phyloP scores from a whole-genome alignment of 2,888 invertebrate genomes.

The Melinaea marsaeus region DNA sequence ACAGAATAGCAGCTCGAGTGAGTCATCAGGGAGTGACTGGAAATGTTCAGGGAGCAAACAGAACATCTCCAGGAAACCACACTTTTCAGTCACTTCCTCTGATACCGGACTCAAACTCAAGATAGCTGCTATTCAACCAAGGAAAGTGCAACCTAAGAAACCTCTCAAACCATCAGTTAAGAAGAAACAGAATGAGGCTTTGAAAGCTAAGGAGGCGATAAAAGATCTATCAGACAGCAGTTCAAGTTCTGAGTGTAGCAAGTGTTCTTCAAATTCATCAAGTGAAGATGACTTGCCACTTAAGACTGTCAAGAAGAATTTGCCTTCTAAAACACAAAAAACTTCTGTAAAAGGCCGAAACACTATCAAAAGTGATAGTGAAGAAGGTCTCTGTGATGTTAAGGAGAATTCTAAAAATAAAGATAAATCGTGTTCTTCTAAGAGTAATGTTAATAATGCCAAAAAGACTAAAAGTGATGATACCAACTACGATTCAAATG shows the following conservation, averaged over 20 bases:
- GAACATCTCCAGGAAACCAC: slow-evolving; percentile 58
- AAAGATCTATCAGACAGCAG: slow-evolving; percentile 60
- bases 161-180: slow-evolving; percentile 57
- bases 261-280: slow-evolving; percentile 68
- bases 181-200: slow-evolving; percentile 54
- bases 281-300: slow-evolving; percentile 70
- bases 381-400: slow-evolving; percentile 53
- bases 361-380: slow-evolving; percentile 54
- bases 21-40: slow-evolving; percentile 68
- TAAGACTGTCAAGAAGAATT: slow-evolving; percentile 62
- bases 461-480: slow-evolving; percentile 67
- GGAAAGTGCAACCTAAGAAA: slow-evolving; percentile 59
- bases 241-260: slow-evolving; percentile 73
- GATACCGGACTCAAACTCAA: slow-evolving; percentile 80
- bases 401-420: slow-evolving; percentile 56
- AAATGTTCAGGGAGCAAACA: slow-evolving; percentile 62
- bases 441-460: slow-evolving; percentile 44
- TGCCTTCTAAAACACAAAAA: slow-evolving; percentile 56
- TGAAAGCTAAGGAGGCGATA: slow-evolving; percentile 34
- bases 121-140: slow-evolving; percentile 79
- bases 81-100: slow-evolving; percentile 80
- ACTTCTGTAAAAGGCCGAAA: slow-evolving; percentile 46
- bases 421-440: slow-evolving; percentile 56
- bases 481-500: slow-evolving; percentile 40
- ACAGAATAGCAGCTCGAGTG: slow-evolving; percentile 67